Percentiles rank a stretch among this genome's conserved stretches.
These are phyloP conservation scores for Calonectris borealis DNA, from an alignment of 2,113 vertebrate genomes.

Conservation along the genomic window DNA sequence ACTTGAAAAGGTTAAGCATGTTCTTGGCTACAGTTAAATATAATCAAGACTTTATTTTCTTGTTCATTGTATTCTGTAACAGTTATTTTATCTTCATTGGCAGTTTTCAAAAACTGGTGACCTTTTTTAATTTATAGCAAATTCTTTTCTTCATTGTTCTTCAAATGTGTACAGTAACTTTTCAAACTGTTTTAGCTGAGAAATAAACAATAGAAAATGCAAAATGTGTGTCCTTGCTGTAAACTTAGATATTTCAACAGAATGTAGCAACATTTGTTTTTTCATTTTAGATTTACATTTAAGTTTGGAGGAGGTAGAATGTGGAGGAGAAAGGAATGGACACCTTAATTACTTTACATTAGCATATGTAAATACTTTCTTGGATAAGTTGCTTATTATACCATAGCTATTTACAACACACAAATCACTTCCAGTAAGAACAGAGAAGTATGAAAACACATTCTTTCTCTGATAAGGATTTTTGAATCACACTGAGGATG, in stretches of 20 bases:
- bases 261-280: not conserved
- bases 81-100: not conserved
- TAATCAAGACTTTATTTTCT: not conserved
- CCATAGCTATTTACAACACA: not conserved
- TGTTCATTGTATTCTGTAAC: not conserved
- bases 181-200: not conserved
- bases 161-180: not conserved
- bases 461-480: not conserved
- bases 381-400: not conserved
- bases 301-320: not conserved
- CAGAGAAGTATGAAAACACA: not conserved
- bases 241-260: not conserved
- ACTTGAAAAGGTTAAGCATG: not conserved
- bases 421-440: not conserved
- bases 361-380: not conserved
- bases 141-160: not conserved
- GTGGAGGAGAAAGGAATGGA: not conserved
- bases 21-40: not conserved
- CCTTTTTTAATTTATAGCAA: not conserved
- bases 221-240: not conserved
- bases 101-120: not conserved
- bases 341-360: not conserved
- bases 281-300: not conserved
- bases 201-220: not conserved
- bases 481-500: not conserved